phyloP scores from a whole-genome alignment of 37 sponge, comb jelly and placozoan genomes.

The Theonella swinhoei region DNA sequence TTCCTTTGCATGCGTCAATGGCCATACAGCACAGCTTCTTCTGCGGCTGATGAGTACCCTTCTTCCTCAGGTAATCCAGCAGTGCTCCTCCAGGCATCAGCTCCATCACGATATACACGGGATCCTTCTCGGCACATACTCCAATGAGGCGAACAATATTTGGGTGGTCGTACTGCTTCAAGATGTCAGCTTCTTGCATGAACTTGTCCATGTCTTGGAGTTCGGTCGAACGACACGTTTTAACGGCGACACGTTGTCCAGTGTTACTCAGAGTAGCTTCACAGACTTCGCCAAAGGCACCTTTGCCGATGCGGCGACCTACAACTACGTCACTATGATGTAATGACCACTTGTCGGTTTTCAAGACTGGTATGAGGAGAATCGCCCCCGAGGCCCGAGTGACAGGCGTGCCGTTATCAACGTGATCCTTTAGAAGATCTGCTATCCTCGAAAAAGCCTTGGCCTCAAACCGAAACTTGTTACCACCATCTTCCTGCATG shows the following conservation, averaged over 20 bases:
- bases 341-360: slow-evolving; percentile 66
- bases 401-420: slow-evolving; percentile 36
- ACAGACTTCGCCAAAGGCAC: slow-evolving; percentile 92
- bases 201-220: slow-evolving; percentile 81
- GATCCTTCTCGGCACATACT: slow-evolving; percentile 82
- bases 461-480: slow-evolving; percentile 72
- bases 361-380: slow-evolving; percentile 38
- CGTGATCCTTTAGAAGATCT: slow-evolving; percentile 70
- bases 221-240: slow-evolving; percentile 82
- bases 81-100: slow-evolving; percentile 92
- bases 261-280: slow-evolving; percentile 48
- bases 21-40: slow-evolving; percentile 59
- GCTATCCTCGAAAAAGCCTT: slow-evolving; percentile 51
- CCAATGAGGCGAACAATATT: slow-evolving; percentile 92
- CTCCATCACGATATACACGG: slow-evolving; percentile 96
- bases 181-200: slow-evolving; percentile 89
- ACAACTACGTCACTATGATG: slow-evolving; percentile 33
- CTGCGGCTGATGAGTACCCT: slow-evolving; percentile 43
- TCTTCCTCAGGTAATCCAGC: slow-evolving; percentile 82
- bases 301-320: slow-evolving; percentile 66
- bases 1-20: slow-evolving; percentile 71
- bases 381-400: slow-evolving; percentile 55
- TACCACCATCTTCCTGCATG: slow-evolving; percentile 20
- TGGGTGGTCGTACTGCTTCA: slow-evolving; percentile 93
- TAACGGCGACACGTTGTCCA: slow-evolving; percentile 72